Conservation (phyloP, 2,113 vertebrate species). For the Saccopteryx bilineata region DNA sequence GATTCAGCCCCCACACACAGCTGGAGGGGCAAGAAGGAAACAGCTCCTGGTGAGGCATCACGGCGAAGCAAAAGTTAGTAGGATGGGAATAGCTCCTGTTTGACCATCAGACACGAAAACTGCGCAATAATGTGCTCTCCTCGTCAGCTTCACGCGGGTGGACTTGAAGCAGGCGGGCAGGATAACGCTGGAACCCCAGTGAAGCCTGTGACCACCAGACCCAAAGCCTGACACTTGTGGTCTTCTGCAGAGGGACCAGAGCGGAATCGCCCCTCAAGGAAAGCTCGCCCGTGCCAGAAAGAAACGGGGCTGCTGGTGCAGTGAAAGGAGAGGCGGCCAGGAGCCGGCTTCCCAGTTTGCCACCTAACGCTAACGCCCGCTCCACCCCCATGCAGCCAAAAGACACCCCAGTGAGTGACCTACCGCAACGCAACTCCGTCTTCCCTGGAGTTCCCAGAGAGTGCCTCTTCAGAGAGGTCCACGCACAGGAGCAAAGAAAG, state of each 20-base stretch:
- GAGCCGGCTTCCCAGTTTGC: neutral
- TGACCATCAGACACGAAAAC: neutral
- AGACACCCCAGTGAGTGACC: no score
- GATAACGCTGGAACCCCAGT: neutral
- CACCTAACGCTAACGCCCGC: accelerated
- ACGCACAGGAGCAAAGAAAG: neutral
- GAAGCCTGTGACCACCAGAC: neutral
- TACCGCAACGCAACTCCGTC: accelerated
- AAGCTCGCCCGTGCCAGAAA: neutral
- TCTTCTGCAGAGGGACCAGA: neutral
- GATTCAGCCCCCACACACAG: neutral
- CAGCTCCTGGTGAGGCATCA: accelerated
- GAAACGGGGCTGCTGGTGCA: neutral
- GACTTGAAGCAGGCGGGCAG: neutral
- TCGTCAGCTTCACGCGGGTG: neutral
- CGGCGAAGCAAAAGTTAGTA: neutral
- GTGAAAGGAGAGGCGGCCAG: neutral
- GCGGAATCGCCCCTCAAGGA: neutral
- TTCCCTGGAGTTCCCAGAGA: neutral
- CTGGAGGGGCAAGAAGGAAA: neutral
- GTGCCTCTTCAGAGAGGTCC: neutral
- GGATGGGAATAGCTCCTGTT: neutral
- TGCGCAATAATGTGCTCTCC: neutral
- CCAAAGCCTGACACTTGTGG: accelerated
- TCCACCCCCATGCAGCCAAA: neutral